A percentile compares a stretch with the other conserved stretches of the same genome.
Evolutionary conservation across 2,113 vertebrate genomes (phyloP).

Genomic region (Albula glossodonta): DNA sequence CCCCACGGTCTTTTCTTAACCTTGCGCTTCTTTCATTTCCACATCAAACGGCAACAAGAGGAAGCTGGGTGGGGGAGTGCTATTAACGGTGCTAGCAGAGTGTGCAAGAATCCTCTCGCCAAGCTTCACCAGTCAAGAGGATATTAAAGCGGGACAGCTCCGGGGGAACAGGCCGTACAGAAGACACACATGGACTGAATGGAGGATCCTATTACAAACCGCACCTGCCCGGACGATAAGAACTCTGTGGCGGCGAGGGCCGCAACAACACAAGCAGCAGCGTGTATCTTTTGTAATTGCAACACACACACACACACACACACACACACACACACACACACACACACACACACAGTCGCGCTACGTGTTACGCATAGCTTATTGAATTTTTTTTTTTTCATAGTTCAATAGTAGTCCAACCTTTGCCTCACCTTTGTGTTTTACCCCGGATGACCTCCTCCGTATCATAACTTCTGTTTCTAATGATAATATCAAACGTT

Average conservation of each 20-base stretch:
- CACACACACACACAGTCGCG: too few species aligned
- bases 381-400: too few species aligned
- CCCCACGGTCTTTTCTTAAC: conserved; percentile 36
- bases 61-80: conserved; percentile 51
- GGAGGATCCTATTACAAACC: conserved; percentile 18
- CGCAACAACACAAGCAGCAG: neutral
- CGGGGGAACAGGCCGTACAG: conserved; percentile 38
- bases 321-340: conserved; percentile 19
- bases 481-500: too few species aligned
- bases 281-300: conserved; percentile 1
- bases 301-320: conserved; percentile 14
- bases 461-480: too few species aligned
- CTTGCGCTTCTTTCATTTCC: conserved; percentile 72
- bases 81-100: conserved; percentile 76
- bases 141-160: conserved; percentile 73
- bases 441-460: too few species aligned
- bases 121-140: conserved; percentile 79
- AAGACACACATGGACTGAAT: conserved; percentile 24
- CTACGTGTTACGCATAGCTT: too few species aligned
- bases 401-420: too few species aligned
- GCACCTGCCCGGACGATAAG: conserved; percentile 29
- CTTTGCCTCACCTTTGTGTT: too few species aligned
- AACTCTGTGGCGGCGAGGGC: conserved; percentile 1
- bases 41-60: conserved; percentile 71
- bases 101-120: conserved; percentile 69